Conservation (phyloP, 2,113 vertebrate genomes). For the Chaetura pelagica region DNA sequence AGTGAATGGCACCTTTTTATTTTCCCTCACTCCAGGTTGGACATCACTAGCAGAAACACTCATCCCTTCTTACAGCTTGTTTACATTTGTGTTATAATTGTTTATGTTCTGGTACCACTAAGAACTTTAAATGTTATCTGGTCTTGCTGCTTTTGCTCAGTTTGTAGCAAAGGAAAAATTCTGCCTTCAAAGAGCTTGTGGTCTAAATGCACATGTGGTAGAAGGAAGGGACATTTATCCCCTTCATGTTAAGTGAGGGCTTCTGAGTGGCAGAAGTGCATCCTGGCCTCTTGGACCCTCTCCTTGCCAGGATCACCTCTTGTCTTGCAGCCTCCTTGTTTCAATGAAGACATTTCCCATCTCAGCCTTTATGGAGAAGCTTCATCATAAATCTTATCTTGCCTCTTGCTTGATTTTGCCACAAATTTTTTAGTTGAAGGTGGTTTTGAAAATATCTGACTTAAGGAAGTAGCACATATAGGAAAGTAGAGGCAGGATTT, state of each 20-base stretch:
- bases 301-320: not conserved
- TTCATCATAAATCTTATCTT: not conserved
- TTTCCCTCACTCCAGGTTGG: not conserved
- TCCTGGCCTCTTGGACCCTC: not conserved
- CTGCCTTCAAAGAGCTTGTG: not conserved
- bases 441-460: not conserved
- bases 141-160: not conserved
- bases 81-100: not conserved
- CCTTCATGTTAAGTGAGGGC: not conserved
- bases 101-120: not conserved
- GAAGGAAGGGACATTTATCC: not conserved
- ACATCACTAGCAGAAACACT: not conserved
- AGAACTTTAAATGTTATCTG: not conserved
- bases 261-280: not conserved
- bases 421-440: not conserved
- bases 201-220: not conserved
- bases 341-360: not conserved
- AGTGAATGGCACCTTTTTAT: not conserved
- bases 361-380: not conserved
- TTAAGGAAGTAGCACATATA: not conserved
- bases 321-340: not conserved
- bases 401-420: not conserved
- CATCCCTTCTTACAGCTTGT: not conserved
- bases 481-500: not conserved
- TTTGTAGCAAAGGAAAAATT: not conserved